Percentiles rank a stretch among this genome's conserved stretches.
Conservation (phyloP, 2,797 vertebrate genomes). For the Etheostoma perlongum region DNA sequence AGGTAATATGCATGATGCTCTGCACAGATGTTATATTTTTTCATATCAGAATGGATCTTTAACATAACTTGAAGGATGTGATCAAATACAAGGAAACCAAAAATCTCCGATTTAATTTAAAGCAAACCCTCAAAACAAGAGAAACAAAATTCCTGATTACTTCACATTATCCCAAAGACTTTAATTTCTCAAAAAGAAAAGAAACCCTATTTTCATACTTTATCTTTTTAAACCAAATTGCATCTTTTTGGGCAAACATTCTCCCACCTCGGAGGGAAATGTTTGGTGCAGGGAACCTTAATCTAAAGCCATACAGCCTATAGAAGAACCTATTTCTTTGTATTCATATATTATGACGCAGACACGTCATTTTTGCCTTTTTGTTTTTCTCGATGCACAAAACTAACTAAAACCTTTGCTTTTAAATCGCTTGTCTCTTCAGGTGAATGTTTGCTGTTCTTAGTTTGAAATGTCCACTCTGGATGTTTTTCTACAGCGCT, state of each 20-base stretch:
- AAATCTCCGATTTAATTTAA: neutral
- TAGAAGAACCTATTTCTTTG: conserved; percentile 54
- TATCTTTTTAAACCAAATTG: conserved; percentile 58
- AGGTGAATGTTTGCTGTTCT: conserved; percentile 12
- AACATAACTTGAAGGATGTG: neutral
- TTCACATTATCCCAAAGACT: conserved; percentile 59
- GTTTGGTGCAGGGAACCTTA: conserved; percentile 57
- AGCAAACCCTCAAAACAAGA: neutral
- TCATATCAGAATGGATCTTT: conserved; percentile 12
- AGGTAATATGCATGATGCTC: neutral
- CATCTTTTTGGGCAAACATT: conserved; percentile 58
- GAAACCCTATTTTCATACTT: conserved; percentile 62
- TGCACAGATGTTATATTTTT: conserved; percentile 18
- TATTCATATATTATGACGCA: conserved; percentile 14
- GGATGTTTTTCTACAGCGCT: conserved; percentile 12
- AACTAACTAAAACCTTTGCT: conserved; percentile 22
- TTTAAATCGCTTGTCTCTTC: conserved; percentile 22
- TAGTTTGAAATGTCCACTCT: neutral
- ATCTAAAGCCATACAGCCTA: conserved; percentile 72
- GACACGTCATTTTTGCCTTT: conserved; percentile 30
- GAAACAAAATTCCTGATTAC: neutral
- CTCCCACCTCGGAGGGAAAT: conserved; percentile 35
- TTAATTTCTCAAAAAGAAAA: conserved; percentile 15
- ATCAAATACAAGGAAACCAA: conserved; percentile 3
- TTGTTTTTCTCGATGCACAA: conserved; percentile 24